Percentiles rank a stretch among this genome's conserved stretches.
Conservation (phyloP, 2,888 invertebrate genomes). For the Pseudococcus viburni region DNA sequence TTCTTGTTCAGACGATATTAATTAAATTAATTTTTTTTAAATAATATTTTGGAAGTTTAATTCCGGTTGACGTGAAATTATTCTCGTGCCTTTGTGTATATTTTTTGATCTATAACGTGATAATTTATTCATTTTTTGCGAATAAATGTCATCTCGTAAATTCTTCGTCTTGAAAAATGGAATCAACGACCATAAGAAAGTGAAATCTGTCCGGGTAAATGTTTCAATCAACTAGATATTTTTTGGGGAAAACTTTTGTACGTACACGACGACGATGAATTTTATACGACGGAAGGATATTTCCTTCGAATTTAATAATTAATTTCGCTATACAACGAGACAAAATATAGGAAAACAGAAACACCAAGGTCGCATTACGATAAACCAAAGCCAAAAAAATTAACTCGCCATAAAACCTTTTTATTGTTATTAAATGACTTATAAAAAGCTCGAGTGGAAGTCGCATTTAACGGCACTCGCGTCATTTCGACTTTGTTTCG, state of each 20-base stretch:
- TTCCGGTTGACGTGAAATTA: constrained; percentile 6
- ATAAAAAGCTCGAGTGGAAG: constrained; percentile 48
- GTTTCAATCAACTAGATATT: constrained; percentile 7
- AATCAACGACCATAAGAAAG: background rate
- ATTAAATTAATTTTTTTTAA: constrained; percentile 6
- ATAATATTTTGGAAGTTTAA: background rate
- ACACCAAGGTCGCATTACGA: background rate
- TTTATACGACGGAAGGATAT: background rate
- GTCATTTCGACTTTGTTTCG: constrained; percentile 49
- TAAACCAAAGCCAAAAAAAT: constrained; percentile 50
- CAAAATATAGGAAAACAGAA: background rate
- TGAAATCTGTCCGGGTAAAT: background rate
- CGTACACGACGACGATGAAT: background rate
- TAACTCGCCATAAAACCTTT: constrained; percentile 44
- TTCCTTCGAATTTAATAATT: background rate
- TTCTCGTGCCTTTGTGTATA: background rate
- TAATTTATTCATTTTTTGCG: constrained; percentile 15
- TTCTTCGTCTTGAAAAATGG: background rate
- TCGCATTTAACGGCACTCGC: constrained; percentile 39
- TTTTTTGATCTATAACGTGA: background rate
- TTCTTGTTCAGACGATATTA: constrained; percentile 2
- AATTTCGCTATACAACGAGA: background rate
- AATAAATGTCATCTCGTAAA: constrained; percentile 7
- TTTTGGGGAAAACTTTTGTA: background rate
- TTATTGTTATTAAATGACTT: constrained; percentile 57